Evolutionary conservation across 2,113 vertebrate genomes (phyloP).

Genomic region (Neotoma lepida): DNA sequence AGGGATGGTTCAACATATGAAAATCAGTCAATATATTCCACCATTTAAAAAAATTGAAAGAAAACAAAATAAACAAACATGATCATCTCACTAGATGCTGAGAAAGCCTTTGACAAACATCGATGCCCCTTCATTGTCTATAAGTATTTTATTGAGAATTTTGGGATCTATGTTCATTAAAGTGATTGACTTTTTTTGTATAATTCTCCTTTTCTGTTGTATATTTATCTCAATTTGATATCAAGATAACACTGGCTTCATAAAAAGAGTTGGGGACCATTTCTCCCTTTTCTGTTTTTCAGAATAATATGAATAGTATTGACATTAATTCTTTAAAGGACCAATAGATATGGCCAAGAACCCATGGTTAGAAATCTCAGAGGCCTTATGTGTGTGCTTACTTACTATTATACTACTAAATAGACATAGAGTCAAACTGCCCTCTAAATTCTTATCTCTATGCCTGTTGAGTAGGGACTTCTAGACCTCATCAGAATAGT

Average conservation of each 20-base stretch:
- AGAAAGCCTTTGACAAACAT: background rate
- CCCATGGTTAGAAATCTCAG: background rate
- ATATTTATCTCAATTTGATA: background rate
- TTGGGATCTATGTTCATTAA: background rate
- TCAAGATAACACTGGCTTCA: background rate
- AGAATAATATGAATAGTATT: background rate
- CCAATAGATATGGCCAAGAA: background rate
- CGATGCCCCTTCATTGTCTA: background rate
- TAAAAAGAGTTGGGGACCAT: background rate
- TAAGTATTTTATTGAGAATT: background rate
- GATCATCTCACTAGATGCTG: background rate
- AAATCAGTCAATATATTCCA: background rate
- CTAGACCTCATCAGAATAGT: background rate
- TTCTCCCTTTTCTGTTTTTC: background rate
- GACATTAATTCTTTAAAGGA: background rate
- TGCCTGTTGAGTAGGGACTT: background rate
- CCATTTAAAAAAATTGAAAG: background rate
- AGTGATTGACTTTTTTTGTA: background rate
- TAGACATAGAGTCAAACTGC: background rate
- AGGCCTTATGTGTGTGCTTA: background rate
- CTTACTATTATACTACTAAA: background rate
- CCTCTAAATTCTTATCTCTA: background rate
- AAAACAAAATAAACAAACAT: background rate
- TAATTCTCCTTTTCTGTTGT: background rate
- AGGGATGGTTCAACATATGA: background rate